Evolutionary conservation across 2,888 invertebrate genomes (phyloP), one percentile per base, ranked within the genome.

Genomic region (Tyria jacobaeae): DNA sequence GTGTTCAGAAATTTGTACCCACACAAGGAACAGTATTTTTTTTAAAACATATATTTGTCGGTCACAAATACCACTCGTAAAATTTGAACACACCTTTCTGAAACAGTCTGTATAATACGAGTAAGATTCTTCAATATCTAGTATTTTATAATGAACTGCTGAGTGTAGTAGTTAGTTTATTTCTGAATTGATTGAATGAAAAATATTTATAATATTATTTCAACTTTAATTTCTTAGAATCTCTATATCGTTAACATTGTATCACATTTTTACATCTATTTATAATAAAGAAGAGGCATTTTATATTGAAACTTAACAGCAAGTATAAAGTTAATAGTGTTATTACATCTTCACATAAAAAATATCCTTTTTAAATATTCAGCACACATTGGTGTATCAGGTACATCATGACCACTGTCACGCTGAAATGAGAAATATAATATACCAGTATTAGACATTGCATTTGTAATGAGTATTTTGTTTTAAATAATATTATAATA

Each of bases 371-470:
- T 21, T 48, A 60, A 39, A 88, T 83, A 85, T 73, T 86, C 82
- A 82, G 85, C 85, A 89, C 73, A 87, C 89, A 92, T 76, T 83
- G 90, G 64, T 90, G 91, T 77, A 88, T 84, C 90, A 93, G 87
- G 92, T 87, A 92, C 84, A 89, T 89, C 81, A 93, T 83, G 75
- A 89, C 80, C 88, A 92, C 77, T 84, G 90, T 87, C 75, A 89
- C 81, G 83, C 93, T 93, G 93, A 89, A 93, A 93, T 79, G 75
- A 83, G 79, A 89, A 88, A 86, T 71, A 76, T 54, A 73, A 72
- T 52, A 57, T 69, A 73, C 59, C 65, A 51, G 55, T 68, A 78
- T 73, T 78, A 80, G 71, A 73, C 70, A 80, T 79, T 73, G 73
- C 73, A 79, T 67, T 2, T 25, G 59, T 64, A 57, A 21, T 51